Percentiles rank a stretch among this genome's conserved stretches.
These are phyloP conservation scores for Vireo altiloquus DNA, from an alignment of 2,113 vertebrate genomes.

Conservation along the genomic window DNA sequence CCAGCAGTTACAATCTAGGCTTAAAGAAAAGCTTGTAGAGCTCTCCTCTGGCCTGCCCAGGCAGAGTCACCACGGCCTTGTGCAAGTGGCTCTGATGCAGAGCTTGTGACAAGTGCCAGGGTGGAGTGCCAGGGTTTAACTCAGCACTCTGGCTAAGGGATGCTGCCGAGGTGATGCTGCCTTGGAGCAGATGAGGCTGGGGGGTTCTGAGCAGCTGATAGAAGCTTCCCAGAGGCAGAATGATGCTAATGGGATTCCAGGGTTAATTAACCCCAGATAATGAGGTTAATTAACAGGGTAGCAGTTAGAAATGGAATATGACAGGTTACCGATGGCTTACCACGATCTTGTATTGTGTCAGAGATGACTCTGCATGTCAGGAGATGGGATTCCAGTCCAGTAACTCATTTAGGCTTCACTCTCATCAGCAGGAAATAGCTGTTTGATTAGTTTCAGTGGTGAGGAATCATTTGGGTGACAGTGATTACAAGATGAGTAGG, in stretches of 20 bases:
- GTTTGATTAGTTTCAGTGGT: neutral
- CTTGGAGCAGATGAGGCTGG: neutral
- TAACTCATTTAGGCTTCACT: neutral
- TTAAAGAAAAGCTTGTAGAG: neutral
- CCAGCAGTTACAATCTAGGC: neutral
- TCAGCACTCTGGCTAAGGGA: rapidly evolving
- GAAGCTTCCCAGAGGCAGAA: neutral
- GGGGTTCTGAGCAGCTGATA: neutral
- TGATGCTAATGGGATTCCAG: neutral
- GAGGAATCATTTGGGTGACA: neutral
- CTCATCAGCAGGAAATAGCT: neutral
- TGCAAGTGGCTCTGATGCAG: neutral
- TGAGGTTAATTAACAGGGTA: neutral
- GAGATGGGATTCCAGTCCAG: neutral
- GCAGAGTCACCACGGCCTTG: neutral
- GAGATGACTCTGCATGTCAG: neutral
- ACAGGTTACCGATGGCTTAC: neutral
- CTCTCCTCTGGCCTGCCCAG: neutral
- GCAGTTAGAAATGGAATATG: neutral
- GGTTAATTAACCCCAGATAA: conserved; percentile 12
- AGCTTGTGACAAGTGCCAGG: neutral
- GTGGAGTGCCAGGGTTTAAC: neutral
- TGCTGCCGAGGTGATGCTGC: neutral
- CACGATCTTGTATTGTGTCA: neutral
- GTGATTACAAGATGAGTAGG: neutral